Base-by-base conservation (phyloP, 2,888 invertebrate genomes). In the Linnaemya vulpina region DNA sequence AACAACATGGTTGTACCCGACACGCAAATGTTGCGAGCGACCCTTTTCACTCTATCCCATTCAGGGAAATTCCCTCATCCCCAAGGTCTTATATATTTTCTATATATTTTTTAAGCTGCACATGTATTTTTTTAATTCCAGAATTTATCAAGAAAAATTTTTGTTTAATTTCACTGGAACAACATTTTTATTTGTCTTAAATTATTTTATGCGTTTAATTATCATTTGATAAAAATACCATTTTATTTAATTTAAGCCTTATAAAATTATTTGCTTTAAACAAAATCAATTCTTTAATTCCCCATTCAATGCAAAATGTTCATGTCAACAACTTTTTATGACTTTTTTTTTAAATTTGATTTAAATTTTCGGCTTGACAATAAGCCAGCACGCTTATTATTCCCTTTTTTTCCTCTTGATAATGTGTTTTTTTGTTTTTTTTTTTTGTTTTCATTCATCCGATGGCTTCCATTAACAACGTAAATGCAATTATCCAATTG, bases 401-500 rank as follows among this genome's bases (percentile, higher is more conserved):
- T 7, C 58, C 63, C 73, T 74, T 63, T 38, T 38, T 38, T 38
- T n/a, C n/a, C 8, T 35, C 8, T 58, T 46, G 22, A 30, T 63
- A 22, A 11, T 51, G 67, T 55, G 40, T 67, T 67, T 43, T 65
- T 74, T 63, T 55, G n/a, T n/a, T n/a, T n/a, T n/a, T n/a, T n/a
- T n/a, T n/a, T n/a, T n/a, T n/a, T n/a, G n/a, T 9, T 8, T 55
- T 67, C 46, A 49, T 49, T 78, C 49, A 13, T 68, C 20, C 35
- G 30, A 75, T 74, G 75, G 20, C 70, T 78, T 71, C 78, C 82
- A 85, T 85, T 85, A 85, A 75, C 82, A 51, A 79, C 76, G 71
- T 87, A 90, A 90, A 90, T 91, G 90, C 88, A 90, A 91, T 91
- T 90, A 90, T 90, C 89, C 91, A 90, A 91, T 91, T 91, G 90